Evolutionary conservation across 30 jellyfish, hydroid and myxozoan genomes (phyloP).

Genomic region (Clytia hemisphaerica): DNA sequence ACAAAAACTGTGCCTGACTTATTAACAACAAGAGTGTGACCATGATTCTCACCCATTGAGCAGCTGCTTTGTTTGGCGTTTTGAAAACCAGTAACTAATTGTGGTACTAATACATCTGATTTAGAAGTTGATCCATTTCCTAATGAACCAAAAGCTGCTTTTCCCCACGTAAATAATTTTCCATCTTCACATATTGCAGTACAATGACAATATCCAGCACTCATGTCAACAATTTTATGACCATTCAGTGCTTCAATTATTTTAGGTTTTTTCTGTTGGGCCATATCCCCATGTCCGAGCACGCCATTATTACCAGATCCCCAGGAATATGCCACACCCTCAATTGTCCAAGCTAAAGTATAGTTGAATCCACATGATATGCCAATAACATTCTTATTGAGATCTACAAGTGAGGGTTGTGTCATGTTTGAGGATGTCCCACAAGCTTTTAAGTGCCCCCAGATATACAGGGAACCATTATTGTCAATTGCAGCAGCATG

Average conservation of each 20-base stretch:
- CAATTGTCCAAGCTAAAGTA: conserved; percentile 6
- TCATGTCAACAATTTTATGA: neutral
- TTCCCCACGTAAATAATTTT: neutral
- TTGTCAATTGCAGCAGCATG: conserved; percentile 8
- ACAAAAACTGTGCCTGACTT: conserved; percentile 1
- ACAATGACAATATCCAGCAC: conserved; percentile 26
- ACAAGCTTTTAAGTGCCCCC: conserved; percentile 25
- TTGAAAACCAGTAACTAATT: neutral
- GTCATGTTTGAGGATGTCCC: neutral
- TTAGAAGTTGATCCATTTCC: neutral
- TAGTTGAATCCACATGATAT: conserved; percentile 12
- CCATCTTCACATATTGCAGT: conserved; percentile 14
- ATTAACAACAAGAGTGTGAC: conserved; percentile 6
- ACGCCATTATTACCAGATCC: conserved; percentile 23
- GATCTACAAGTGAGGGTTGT: neutral
- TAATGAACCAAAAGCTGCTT: neutral
- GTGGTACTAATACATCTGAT: conserved; percentile 4
- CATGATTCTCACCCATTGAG: conserved; percentile 23
- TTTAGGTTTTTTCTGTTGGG: neutral
- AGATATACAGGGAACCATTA: conserved; percentile 2
- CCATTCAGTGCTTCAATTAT: neutral
- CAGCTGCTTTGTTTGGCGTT: conserved; percentile 2
- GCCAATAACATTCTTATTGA: conserved; percentile 11
- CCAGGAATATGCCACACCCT: conserved; percentile 25
- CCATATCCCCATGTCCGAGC: conserved; percentile 7